Evolutionary conservation across 1,140 invertebrate species (phyloP).

Genomic region (Danaus melanippus): DNA sequence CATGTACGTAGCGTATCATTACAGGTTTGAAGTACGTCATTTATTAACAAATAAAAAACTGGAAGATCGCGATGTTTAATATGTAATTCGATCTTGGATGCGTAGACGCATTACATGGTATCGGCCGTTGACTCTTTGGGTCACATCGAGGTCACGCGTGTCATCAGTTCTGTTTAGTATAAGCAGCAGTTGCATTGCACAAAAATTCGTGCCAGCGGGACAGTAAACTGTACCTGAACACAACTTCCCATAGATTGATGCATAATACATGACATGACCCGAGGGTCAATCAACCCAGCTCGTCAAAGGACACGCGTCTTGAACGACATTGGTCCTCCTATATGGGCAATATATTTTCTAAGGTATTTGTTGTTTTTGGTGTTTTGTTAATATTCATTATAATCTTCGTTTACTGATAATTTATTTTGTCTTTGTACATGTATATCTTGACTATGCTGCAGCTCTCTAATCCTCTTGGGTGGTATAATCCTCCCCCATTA

Average conservation of each 20-base stretch:
- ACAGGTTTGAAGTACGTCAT: too few relatives aligned
- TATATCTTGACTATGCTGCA: too few relatives aligned
- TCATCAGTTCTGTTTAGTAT: conserved; percentile 27
- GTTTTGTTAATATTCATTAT: too few relatives aligned
- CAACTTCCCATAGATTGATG: conserved; percentile 24
- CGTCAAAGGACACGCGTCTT: conserved; percentile 14
- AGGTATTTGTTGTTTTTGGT: too few relatives aligned
- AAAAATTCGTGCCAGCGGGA: conserved; percentile 47
- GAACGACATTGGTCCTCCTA: background rate
- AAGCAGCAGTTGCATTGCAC: conserved; percentile 49
- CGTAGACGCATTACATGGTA: conserved; percentile 1
- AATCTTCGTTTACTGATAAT: too few relatives aligned
- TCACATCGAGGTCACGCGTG: conserved; percentile 48
- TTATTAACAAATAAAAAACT: too few relatives aligned
- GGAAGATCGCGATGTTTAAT: too few relatives aligned
- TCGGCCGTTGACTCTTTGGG: conserved; percentile 34
- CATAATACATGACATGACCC: conserved; percentile 22
- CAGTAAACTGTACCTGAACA: conserved; percentile 30
- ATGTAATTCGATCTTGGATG: too few relatives aligned
- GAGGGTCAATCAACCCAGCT: conserved; percentile 14
- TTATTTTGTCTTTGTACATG: too few relatives aligned
- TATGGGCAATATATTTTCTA: too few relatives aligned
- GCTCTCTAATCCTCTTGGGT: too few relatives aligned
- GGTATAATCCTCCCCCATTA: conserved; percentile 9
- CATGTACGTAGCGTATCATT: too few relatives aligned